A percentile compares a stretch with the other conserved stretches of the same genome.
Evolutionary conservation across 2,113 vertebrate species (phyloP).

Genomic region (Thunnus thynnus): DNA sequence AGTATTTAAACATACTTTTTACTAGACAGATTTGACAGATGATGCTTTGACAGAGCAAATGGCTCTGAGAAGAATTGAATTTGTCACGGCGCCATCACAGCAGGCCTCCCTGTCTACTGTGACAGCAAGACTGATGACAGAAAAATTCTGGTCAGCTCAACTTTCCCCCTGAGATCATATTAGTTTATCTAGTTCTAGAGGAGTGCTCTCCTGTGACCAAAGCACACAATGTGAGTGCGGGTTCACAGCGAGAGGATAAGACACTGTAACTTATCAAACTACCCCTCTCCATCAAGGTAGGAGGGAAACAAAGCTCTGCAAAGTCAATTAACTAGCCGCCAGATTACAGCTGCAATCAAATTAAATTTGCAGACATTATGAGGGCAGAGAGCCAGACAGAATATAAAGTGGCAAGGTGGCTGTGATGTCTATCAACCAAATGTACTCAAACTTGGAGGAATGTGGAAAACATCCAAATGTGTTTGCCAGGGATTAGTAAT

Average conservation of each 20-base stretch:
- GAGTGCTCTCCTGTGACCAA: conserved; percentile 29
- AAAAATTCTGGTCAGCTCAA: conserved; percentile 41
- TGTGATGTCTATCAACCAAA: conserved; percentile 61
- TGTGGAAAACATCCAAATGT: conserved; percentile 46
- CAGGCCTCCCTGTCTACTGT: conserved; percentile 4
- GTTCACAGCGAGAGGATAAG: conserved; percentile 36
- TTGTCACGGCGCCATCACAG: conserved; percentile 29
- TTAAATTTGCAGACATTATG: conserved; percentile 80
- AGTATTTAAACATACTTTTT: background rate
- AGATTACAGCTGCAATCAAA: conserved; percentile 83
- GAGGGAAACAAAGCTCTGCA: conserved; percentile 73
- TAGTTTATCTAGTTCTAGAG: conserved; percentile 15
- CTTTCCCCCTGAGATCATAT: conserved; percentile 26
- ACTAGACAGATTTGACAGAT: conserved; percentile 30
- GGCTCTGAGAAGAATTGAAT: conserved; percentile 33
- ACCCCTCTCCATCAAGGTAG: conserved; percentile 59
- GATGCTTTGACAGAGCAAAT: conserved; percentile 31
- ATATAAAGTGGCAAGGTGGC: conserved; percentile 74
- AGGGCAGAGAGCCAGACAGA: conserved; percentile 72
- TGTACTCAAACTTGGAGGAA: conserved; percentile 37
- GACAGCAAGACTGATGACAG: conserved; percentile 51
- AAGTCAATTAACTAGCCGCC: conserved; percentile 83
- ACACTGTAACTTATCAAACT: conserved; percentile 65
- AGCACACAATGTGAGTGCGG: conserved; percentile 19
- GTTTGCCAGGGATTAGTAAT: conserved; percentile 42